Conservation (phyloP, 1,140 invertebrate species). For the Heliconius hewitsoni region DNA sequence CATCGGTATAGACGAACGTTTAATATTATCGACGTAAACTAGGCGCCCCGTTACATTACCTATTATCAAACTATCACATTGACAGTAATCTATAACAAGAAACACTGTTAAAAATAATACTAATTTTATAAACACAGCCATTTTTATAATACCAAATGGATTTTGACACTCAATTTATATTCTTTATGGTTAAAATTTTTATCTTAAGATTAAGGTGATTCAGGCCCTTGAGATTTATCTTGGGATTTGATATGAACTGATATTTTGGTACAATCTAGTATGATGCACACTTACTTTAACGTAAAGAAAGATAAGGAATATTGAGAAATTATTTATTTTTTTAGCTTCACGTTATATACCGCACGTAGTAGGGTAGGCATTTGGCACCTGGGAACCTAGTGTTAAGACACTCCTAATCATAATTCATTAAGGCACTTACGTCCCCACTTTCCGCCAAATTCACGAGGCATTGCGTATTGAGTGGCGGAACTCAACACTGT, state of each 20-base stretch:
- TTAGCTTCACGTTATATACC: background rate
- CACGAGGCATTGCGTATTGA: too few species aligned
- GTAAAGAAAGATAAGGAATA: too few species aligned
- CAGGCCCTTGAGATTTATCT: conserved; percentile 27
- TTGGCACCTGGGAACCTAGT: background rate
- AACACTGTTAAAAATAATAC: conserved; percentile 6
- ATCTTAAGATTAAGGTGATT: conserved; percentile 7
- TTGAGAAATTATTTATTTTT: background rate
- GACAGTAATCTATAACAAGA: conserved; percentile 26
- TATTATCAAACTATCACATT: conserved; percentile 33
- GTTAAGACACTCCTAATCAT: background rate
- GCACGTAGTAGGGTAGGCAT: background rate
- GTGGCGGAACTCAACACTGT: too few species aligned
- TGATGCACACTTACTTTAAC: background rate
- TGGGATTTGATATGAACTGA: background rate
- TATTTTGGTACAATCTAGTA: conserved; percentile 3
- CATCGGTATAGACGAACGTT: conserved; percentile 53
- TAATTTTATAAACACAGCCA: conserved; percentile 33
- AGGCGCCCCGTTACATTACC: conserved; percentile 50
- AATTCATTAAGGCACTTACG: background rate
- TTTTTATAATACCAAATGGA: conserved; percentile 18
- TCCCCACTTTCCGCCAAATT: too few species aligned
- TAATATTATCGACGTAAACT: conserved; percentile 53
- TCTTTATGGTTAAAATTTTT: background rate
- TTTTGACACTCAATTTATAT: background rate